phyloP scores from a whole-genome alignment of 1,140 invertebrate genomes.

The Phymastichus coffea region DNA sequence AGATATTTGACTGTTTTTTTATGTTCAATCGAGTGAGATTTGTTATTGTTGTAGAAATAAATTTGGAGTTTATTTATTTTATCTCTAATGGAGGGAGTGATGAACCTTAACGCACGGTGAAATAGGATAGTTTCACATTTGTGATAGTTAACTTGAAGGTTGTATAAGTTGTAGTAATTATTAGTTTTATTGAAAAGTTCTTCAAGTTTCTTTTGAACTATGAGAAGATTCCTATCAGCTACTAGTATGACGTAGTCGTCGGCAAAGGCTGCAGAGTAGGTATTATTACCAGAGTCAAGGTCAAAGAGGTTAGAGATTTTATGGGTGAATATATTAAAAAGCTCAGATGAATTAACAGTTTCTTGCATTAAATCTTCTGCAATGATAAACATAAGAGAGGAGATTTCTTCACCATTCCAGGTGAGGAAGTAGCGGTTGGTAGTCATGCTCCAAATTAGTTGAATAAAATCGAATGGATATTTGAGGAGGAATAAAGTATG shows the following conservation, averaged over 20 bases:
- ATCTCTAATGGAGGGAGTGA: too few species aligned
- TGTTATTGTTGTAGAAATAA: not conserved
- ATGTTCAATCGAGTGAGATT: too few species aligned
- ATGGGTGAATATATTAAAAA: slow-evolving; percentile 6
- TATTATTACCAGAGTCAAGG: not conserved
- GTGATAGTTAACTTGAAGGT: too few species aligned
- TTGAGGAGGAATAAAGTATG: not conserved
- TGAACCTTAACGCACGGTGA: too few species aligned
- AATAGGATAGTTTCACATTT: not conserved
- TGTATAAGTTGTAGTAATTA: slow-evolving; percentile 5
- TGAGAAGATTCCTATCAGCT: not conserved
- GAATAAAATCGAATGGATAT: not conserved
- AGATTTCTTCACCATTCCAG: not conserved
- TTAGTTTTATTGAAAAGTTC: not conserved
- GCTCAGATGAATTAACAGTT: not conserved
- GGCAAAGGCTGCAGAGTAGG: slow-evolving; percentile 13
- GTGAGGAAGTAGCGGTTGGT: not conserved
- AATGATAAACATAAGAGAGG: not conserved
- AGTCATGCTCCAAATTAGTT: not conserved
- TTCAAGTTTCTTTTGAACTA: slow-evolving; percentile 3
- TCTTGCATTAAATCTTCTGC: not conserved
- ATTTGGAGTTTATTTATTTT: too few species aligned
- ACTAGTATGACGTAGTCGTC: slow-evolving; percentile 25
- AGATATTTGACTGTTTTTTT: too few species aligned
- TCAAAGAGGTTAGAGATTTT: not conserved